These are phyloP conservation scores for Ectemnius cavifrons DNA, from an alignment of 2,888 invertebrate species.

Conservation along the genomic window DNA sequence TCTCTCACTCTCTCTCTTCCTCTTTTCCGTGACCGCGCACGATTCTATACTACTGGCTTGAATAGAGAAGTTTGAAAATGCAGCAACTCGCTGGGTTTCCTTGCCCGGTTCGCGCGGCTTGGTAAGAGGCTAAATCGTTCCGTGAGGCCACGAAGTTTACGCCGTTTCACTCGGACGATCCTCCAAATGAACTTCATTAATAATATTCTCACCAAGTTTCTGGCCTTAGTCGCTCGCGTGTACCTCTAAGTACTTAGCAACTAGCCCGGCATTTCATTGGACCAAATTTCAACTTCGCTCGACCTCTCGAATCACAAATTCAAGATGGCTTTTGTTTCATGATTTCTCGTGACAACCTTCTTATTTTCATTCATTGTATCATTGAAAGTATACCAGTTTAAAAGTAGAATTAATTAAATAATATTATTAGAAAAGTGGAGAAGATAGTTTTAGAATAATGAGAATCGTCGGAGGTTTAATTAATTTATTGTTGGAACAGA, in stretches of 20 bases:
- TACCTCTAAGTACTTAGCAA: slow-evolving; percentile 26
- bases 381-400: no score
- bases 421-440: no score
- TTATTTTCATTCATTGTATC: no score
- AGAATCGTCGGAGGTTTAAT: no score
- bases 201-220: slow-evolving; percentile 34
- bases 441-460: no score
- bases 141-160: slow-evolving; percentile 38
- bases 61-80: background rate
- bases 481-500: no score
- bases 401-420: no score
- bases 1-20: background rate
- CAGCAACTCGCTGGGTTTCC: background rate
- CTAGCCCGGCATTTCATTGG: no score
- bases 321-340: no score
- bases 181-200: slow-evolving; percentile 54
- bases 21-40: background rate
- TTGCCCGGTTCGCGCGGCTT: background rate
- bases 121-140: slow-evolving; percentile 31
- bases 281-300: no score
- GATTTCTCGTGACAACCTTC: no score
- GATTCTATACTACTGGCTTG: background rate
- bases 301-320: no score
- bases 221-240: slow-evolving; percentile 38
- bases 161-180: slow-evolving; percentile 40